Evolutionary conservation across 2,113 vertebrate species (phyloP), one percentile per base, ranked within the genome.

Genomic region (Melanocharis versteri): DNA sequence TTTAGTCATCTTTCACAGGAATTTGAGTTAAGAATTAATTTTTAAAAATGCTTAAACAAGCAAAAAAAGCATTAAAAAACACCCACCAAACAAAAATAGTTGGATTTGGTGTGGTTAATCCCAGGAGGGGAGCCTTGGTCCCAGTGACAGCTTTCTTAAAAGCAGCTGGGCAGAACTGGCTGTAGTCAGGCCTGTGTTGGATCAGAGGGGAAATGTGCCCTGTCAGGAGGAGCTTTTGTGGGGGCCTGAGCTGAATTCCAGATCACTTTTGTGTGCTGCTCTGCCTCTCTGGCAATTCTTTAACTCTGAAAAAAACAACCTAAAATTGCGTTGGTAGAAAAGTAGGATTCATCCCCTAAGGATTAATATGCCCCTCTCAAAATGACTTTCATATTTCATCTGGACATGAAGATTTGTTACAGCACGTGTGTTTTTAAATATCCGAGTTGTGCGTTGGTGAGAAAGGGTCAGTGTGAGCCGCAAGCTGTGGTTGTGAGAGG

Each of bases 401-500:
- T 57, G 10, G 60, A 13, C 3, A 1, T 7, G 50, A 66, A 66
- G 80, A 65, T 79, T 48, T 76, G 71, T 64, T 83, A 5, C 5
- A 71, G 44, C 10, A 6, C 10, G 60, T 50, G 4, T 0, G 22
- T 69, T 68, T n/a, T 6, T 31, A 27, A 61, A 33, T 42, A 10
- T 26, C 45, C 2, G 39, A 47, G 31, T 21, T 58, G 40, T 37
- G 27, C 21, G 0, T 7, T 45, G 64, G 16, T 89, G 87, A 13
- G 54, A 1, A 33, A 35, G 35, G 35, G 4, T 28, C 12, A 0
- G 4, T 6, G 31, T 1, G 2, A 33, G 14, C 51, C 35, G 10
- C 4, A 0, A 16, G 3, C 30, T 79, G 31, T 8, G 7, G 5
- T 12, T 73, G 21, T 57, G 80, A 40, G 50, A 79, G 51, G 39